phyloP scores from a whole-genome alignment of 2,888 invertebrate species.

The Hirtodrosophila cameraria region DNA sequence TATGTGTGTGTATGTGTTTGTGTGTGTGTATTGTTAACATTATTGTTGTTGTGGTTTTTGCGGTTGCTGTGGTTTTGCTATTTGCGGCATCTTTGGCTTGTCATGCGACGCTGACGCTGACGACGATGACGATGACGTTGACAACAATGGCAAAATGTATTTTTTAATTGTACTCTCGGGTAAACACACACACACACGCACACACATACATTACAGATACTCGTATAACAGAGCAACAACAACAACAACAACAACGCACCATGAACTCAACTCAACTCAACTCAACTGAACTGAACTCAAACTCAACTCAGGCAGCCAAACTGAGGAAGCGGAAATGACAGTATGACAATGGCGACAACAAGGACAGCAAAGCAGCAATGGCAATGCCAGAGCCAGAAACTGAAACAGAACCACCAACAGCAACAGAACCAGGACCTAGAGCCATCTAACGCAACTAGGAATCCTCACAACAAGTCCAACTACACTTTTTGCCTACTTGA shows the following conservation, averaged over 20 bases:
- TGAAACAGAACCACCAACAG: too few species aligned
- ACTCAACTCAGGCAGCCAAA: slow-evolving; percentile 28
- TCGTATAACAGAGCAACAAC: slow-evolving; percentile 25
- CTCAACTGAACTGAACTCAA: slow-evolving; percentile 46
- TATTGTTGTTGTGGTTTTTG: slow-evolving; percentile 28
- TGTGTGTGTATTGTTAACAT: slow-evolving; percentile 16
- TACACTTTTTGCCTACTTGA: slow-evolving; percentile 55
- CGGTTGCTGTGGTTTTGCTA: slow-evolving; percentile 62
- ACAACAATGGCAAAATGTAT: slow-evolving; percentile 74
- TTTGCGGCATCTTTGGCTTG: slow-evolving; percentile 78
- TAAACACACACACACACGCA: slow-evolving; percentile 60
- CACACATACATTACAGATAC: slow-evolving; percentile 32
- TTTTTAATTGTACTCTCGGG: slow-evolving; percentile 79
- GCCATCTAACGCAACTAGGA: not conserved
- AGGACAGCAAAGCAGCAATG: slow-evolving; percentile 68
- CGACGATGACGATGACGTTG: slow-evolving; percentile 61
- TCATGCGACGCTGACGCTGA: slow-evolving; percentile 60
- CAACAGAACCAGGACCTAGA: slow-evolving; percentile 38
- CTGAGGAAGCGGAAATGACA: slow-evolving; percentile 75
- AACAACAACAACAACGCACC: slow-evolving; percentile 42
- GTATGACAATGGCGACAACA: slow-evolving; percentile 70
- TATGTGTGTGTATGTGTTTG: slow-evolving; percentile 4
- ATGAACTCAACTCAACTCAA: slow-evolving; percentile 57
- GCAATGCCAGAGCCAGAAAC: slow-evolving; percentile 61
- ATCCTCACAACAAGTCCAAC: slow-evolving; percentile 40